phyloP scores from a whole-genome alignment of 2,113 vertebrate genomes.

The Zootoca vivipara region DNA sequence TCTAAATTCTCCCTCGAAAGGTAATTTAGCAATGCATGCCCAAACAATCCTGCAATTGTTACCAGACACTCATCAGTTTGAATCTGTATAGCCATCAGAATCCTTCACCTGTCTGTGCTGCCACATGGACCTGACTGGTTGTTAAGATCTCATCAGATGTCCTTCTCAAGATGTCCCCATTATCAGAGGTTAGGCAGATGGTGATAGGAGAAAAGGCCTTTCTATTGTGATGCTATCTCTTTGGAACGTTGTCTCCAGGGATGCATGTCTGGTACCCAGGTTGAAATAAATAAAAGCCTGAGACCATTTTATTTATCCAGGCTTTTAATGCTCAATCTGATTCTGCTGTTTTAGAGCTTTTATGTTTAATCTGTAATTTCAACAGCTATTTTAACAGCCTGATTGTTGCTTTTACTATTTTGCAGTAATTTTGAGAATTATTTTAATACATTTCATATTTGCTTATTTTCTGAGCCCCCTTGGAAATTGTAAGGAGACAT shows the following conservation, averaged over 20 bases:
- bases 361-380: conserved; percentile 2
- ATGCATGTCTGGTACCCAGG: neutral
- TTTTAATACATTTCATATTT: neutral
- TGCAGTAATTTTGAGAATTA: neutral
- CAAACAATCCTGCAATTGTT: neutral
- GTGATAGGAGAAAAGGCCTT: neutral
- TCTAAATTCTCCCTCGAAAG: conserved; percentile 46
- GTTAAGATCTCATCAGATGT: neutral
- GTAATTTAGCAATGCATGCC: conserved; percentile 24
- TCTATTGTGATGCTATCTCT: neutral
- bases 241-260: neutral
- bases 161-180: neutral
- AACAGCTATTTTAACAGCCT: neutral
- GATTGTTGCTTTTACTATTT: neutral
- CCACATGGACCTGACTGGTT: neutral
- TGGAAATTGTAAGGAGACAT: neutral
- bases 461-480: neutral
- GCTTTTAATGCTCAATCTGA: neutral
- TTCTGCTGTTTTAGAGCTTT: neutral
- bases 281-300: neutral
- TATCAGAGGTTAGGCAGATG: neutral
- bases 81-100: neutral
- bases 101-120: neutral
- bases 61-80: neutral
- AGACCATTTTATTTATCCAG: neutral